Evolutionary conservation across 1,140 invertebrate genomes (phyloP), one percentile per base, ranked within the genome.

Genomic region (Drosophila baimaii): DNA sequence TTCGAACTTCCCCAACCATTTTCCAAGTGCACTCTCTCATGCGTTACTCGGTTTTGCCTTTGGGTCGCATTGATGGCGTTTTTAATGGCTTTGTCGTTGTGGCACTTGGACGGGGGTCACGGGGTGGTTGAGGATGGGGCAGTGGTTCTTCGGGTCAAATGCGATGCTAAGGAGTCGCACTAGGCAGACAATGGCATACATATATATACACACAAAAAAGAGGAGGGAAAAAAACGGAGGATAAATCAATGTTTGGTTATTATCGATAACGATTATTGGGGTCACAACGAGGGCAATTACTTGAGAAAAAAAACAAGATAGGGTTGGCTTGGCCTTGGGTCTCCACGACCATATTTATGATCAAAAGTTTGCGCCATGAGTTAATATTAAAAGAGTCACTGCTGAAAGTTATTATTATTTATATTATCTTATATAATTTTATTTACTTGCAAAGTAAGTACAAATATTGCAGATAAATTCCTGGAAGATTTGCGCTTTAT

Each of bases 221-320:
- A 13, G 29, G 17, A 13, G 41, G 10, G 33, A 29, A 25, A 66
- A 61, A 62, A 69, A 33, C 9, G 10, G 9, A 12, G 64, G 79
- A 88, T 88, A 85, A 85, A 85, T 88, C 82, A 82, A 81, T 82
- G 73, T 85, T 79, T 59, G 74, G 69, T 79, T 81, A 77, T 79
- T 82, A 56, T 72, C 83, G 79, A 82, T 88, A 82, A 85, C 79
- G 83, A 85, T 85, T 85, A 85, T 85, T 86, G 71, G 59, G 68
- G 44, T 76, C 73, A 77, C 49, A 76, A 75, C 72, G 52, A 65
- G 49, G 59, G 31, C 61, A 75, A 75, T 75, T 75, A 75, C 68
- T 71, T 33, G 70, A 75, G 35, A 65, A 64, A 75, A 57, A 70
- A 33, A n/a, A 13, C 9, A 43, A 21, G 72, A 51, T 46, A 55